These are phyloP conservation scores for Matsumurasca onukii DNA, from an alignment of 1,140 invertebrate species.

Conservation along the genomic window DNA sequence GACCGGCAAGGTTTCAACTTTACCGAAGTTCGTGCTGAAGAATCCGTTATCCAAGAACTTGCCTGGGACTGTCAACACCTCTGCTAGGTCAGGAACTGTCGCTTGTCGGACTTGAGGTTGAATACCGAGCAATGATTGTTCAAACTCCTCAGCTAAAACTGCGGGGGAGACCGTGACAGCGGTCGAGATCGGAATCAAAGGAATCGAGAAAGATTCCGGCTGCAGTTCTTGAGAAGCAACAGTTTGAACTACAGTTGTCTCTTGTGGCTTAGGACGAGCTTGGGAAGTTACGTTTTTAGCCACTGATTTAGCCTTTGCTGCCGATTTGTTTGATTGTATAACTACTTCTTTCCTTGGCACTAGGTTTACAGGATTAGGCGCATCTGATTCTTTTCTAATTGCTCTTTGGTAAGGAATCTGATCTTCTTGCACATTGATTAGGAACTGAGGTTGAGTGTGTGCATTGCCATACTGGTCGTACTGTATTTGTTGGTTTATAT, in stretches of 20 bases:
- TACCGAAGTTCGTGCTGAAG: slow-evolving; percentile 38
- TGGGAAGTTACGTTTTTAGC: no score
- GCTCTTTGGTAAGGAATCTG: neutral
- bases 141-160: slow-evolving; percentile 1
- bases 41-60: slow-evolving; percentile 41
- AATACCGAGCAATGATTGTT: neutral
- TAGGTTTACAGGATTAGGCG: neutral
- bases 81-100: neutral
- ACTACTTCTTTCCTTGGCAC: neutral
- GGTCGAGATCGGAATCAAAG: neutral
- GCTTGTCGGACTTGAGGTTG: slow-evolving; percentile 2
- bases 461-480: neutral
- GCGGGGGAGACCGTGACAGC: neutral
- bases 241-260: no score
- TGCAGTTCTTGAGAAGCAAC: no score
- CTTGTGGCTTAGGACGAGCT: no score
- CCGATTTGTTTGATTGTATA: neutral
- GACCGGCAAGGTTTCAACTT: neutral
- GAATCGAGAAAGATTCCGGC: neutral
- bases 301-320: neutral
- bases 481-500: neutral
- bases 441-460: neutral
- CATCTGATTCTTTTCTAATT: slow-evolving; percentile 10
- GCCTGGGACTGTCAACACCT: neutral
- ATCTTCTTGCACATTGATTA: slow-evolving; percentile 7